A percentile compares a stretch with the other conserved stretches of the same genome.
Evolutionary conservation across 1,140 invertebrate species (phyloP).

Genomic region (Procambarus virginalis): DNA sequence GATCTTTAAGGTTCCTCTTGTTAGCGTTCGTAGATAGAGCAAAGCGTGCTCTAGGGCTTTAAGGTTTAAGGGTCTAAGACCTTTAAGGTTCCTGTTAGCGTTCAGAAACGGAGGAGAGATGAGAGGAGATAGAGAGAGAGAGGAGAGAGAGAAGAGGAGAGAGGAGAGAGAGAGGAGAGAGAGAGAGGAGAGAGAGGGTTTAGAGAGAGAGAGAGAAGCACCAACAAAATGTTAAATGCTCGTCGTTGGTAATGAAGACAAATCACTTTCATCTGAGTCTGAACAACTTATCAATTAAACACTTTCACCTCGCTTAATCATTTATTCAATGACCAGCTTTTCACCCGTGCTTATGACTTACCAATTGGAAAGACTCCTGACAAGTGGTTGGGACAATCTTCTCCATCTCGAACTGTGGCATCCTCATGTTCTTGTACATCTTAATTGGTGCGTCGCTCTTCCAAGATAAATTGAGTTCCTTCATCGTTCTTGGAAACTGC

Average conservation of each 20-base stretch:
- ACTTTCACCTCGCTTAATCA: not conserved
- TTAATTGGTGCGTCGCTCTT: slow-evolving; percentile 75
- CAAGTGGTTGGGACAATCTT: slow-evolving; percentile 71
- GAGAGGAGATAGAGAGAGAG: too few species aligned
- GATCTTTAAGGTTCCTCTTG: too few species aligned
- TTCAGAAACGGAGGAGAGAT: too few species aligned
- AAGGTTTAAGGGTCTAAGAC: too few species aligned
- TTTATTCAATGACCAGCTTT: not conserved
- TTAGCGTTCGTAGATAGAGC: too few species aligned
- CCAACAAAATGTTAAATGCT: too few species aligned
- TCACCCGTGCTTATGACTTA: slow-evolving; percentile 16
- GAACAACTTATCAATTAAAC: not conserved
- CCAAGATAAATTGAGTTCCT: slow-evolving; percentile 76
- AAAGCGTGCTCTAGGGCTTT: too few species aligned
- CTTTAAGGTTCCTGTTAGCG: too few species aligned
- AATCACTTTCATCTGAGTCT: not conserved
- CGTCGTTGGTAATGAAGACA: not conserved
- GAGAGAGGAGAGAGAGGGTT: too few species aligned
- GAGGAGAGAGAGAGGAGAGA: too few species aligned
- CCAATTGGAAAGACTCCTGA: slow-evolving; percentile 62
- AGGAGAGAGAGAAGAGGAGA: too few species aligned
- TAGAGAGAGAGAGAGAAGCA: too few species aligned
- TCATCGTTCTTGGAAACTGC: slow-evolving; percentile 77
- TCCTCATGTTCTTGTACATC: slow-evolving; percentile 75
- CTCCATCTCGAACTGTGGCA: slow-evolving; percentile 75